These are phyloP conservation scores for Achatina immaculata DNA, from an alignment of 1,140 invertebrate genomes.

Conservation along the genomic window DNA sequence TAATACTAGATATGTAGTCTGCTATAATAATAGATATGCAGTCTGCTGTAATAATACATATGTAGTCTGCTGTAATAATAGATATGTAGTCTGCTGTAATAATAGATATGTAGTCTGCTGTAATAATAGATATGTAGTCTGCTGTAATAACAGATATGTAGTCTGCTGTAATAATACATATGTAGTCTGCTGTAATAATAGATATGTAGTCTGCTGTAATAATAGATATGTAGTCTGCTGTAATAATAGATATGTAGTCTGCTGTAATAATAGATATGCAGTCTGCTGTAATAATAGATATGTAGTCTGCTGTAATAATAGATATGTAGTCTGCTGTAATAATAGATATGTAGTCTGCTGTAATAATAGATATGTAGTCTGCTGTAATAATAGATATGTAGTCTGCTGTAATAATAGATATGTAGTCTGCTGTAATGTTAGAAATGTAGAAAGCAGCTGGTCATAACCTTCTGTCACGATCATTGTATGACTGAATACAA, in stretches of 20 bases:
- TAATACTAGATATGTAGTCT: background rate
- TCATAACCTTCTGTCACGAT: too few relatives aligned
- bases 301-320: background rate
- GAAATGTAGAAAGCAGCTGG: too few relatives aligned
- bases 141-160: background rate
- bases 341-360: too few relatives aligned
- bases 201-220: background rate
- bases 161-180: background rate
- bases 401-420: background rate
- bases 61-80: background rate
- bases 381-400: background rate
- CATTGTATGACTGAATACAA: too few relatives aligned
- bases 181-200: background rate
- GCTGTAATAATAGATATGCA: background rate
- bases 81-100: background rate
- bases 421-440: background rate
- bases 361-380: too few relatives aligned
- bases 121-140: background rate
- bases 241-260: background rate
- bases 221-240: background rate
- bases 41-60: background rate
- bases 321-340: too few relatives aligned
- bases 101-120: background rate
- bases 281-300: background rate
- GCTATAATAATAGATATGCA: background rate